phyloP scores from a whole-genome alignment of 1,140 invertebrate genomes.

The Lineus longissimus region DNA sequence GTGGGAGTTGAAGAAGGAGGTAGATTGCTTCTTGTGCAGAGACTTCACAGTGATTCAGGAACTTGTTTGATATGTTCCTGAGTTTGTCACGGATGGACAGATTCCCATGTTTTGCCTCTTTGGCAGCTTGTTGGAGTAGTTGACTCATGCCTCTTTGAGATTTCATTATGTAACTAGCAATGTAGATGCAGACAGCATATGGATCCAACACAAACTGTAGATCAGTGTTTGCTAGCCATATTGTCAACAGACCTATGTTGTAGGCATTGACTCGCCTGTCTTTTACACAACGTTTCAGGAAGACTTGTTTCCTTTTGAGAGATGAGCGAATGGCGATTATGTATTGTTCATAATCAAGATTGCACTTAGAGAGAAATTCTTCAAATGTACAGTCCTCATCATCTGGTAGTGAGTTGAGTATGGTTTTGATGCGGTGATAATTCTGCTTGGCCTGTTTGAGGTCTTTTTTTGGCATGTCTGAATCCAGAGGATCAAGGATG shows the following conservation, averaged over 20 bases:
- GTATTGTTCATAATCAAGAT: neutral
- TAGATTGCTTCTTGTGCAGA: constrained; percentile 24
- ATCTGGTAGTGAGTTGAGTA: neutral
- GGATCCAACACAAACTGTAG: neutral
- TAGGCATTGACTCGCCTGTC: neutral
- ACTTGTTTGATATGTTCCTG: constrained; percentile 21
- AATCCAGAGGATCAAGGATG: neutral
- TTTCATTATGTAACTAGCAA: neutral
- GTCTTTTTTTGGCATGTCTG: neutral
- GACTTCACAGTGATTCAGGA: constrained; percentile 20
- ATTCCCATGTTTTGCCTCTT: constrained; percentile 24
- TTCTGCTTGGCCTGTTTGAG: neutral
- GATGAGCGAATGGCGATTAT: neutral
- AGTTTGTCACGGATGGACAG: constrained; percentile 20
- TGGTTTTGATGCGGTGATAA: neutral
- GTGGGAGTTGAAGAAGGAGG: constrained; percentile 25
- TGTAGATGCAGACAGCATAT: neutral
- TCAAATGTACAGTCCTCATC: neutral
- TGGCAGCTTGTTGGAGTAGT: constrained; percentile 6
- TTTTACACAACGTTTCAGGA: neutral
- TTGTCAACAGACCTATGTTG: neutral
- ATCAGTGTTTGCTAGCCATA: neutral
- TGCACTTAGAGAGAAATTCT: neutral
- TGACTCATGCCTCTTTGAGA: neutral
- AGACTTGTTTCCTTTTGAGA: neutral